Evolutionary conservation across 2,888 invertebrate species (phyloP).

Genomic region (Cryptocephalus primarius): DNA sequence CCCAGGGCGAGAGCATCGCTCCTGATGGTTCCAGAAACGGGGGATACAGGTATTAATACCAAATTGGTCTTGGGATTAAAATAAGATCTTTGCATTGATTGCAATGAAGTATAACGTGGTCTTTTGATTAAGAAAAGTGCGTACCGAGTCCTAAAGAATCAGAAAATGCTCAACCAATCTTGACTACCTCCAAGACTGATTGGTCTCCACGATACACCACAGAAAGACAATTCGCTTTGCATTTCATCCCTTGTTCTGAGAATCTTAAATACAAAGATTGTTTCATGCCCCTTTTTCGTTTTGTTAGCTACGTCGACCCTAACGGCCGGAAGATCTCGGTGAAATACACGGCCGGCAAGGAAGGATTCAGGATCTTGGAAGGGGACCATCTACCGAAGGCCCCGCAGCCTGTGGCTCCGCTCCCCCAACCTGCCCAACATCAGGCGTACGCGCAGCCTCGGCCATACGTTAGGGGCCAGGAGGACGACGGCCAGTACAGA

Average conservation of each 20-base stretch:
- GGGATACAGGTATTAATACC: conserved; percentile 18
- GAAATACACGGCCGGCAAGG: conserved; percentile 41
- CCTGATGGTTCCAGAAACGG: conserved; percentile 57
- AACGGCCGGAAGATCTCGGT: conserved; percentile 53
- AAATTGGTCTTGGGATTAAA: background rate
- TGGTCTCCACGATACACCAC: no score
- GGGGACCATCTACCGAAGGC: conserved; percentile 38
- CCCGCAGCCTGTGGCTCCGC: conserved; percentile 23
- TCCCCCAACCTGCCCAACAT: conserved; percentile 18
- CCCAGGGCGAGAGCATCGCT: conserved; percentile 51
- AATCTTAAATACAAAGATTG: no score
- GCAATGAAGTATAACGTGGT: no score
- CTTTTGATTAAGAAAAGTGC: no score
- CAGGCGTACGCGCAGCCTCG: conserved; percentile 11
- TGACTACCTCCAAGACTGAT: no score
- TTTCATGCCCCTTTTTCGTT: no score
- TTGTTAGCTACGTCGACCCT: conserved; percentile 39
- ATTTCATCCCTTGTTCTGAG: no score
- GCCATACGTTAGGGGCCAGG: conserved; percentile 3
- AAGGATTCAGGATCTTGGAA: conserved; percentile 41
- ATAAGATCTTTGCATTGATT: no score
- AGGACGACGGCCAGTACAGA: conserved; percentile 28
- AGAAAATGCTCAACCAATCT: no score
- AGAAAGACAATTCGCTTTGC: no score
- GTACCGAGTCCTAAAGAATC: no score